Evolutionary conservation across 2,888 invertebrate species (phyloP).

Genomic region (Adelognathus sp.): DNA sequence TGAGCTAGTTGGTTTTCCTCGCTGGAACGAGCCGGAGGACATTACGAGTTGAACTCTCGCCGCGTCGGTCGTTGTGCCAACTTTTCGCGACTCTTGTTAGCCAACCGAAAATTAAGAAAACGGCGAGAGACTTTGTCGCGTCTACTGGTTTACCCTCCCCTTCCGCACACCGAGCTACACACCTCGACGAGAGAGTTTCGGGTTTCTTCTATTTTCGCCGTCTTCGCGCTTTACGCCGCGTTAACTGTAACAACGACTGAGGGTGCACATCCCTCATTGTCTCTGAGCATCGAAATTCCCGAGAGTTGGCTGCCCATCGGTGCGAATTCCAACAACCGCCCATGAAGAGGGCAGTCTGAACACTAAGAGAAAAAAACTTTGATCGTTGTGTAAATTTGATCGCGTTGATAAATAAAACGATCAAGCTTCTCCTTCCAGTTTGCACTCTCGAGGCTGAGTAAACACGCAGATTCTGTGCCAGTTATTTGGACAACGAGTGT

Average conservation of each 20-base stretch:
- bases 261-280: constrained; percentile 10
- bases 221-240: constrained; percentile 32
- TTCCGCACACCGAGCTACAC: constrained; percentile 24
- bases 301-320: constrained; percentile 18
- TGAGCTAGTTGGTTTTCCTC: constrained; percentile 34
- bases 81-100: constrained; percentile 60
- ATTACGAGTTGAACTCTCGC: constrained; percentile 37
- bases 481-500: background rate
- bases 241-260: constrained; percentile 9
- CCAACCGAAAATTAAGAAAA: constrained; percentile 57
- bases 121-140: constrained; percentile 34
- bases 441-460: background rate
- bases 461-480: background rate
- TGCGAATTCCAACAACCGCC: constrained; percentile 25
- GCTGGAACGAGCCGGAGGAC: constrained; percentile 50
- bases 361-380: constrained; percentile 21
- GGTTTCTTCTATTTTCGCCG: constrained; percentile 53
- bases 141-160: constrained; percentile 22
- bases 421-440: background rate
- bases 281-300: constrained; percentile 46
- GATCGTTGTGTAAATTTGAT: constrained; percentile 35
- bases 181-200: constrained; percentile 25
- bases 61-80: constrained; percentile 41
- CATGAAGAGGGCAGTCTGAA: constrained; percentile 8
- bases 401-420: constrained; percentile 15